A percentile compares a stretch with the other conserved stretches of the same genome.
These are phyloP conservation scores for Sinhomidia bicolor DNA, from an alignment of 2,888 invertebrate species.

Conservation along the genomic window DNA sequence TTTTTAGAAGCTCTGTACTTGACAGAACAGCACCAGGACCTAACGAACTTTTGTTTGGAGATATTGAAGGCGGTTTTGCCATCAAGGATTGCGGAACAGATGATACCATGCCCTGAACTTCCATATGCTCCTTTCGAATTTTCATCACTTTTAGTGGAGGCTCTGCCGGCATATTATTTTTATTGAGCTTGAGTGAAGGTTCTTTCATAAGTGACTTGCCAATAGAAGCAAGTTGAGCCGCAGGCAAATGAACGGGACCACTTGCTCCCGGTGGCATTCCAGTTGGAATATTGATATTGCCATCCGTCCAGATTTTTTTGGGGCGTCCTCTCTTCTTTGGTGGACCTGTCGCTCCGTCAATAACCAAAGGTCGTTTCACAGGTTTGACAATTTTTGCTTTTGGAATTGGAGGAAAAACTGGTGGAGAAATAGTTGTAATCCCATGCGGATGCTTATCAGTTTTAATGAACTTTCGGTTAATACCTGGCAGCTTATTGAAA, in stretches of 20 bases:
- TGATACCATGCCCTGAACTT: slow-evolving; percentile 38
- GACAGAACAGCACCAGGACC: not conserved
- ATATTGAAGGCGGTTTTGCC: slow-evolving; percentile 56
- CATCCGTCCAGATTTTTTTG: slow-evolving; percentile 62
- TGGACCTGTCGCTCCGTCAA: not conserved
- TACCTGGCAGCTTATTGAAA: not conserved
- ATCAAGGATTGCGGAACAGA: not conserved
- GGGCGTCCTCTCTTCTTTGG: slow-evolving; percentile 78
- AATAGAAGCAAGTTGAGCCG: slow-evolving; percentile 58
- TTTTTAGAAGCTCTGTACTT: slow-evolving; percentile 66
- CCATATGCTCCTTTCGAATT: slow-evolving; percentile 74
- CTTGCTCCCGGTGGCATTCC: not conserved
- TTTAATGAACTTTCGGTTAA: not conserved
- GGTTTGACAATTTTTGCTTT: slow-evolving; percentile 45
- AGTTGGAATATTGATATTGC: not conserved
- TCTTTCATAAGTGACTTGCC: slow-evolving; percentile 70
- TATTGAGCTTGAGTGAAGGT: slow-evolving; percentile 47
- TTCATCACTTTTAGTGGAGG: slow-evolving; percentile 64
- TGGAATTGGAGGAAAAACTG: slow-evolving; percentile 36
- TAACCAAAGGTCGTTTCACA: slow-evolving; percentile 22
- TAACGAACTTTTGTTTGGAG: slow-evolving; percentile 22
- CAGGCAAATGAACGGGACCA: slow-evolving; percentile 29
- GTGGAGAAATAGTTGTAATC: not conserved
- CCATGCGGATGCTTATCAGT: not conserved
- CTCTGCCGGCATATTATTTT: not conserved